Conservation (phyloP, 2,797 vertebrate genomes). For the Peromyscus eremicus region DNA sequence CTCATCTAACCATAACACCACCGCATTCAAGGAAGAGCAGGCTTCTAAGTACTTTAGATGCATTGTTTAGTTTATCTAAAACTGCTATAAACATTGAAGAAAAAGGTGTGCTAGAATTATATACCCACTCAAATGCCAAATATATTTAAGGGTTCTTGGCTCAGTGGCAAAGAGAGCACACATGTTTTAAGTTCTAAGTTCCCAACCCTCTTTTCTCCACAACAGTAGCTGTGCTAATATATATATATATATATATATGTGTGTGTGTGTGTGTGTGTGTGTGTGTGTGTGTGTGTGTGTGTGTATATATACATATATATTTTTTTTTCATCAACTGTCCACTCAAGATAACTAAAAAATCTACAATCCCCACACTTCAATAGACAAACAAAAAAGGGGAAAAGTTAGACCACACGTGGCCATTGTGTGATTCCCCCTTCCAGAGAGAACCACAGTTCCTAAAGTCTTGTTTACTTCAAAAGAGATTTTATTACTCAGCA, state of each 20-base stretch:
- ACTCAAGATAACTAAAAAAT: conserved; percentile 1
- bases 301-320: too few species aligned
- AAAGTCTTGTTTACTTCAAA: conserved; percentile 59
- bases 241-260: too few species aligned
- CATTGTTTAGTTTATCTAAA: conserved; percentile 41
- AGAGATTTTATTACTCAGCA: conserved; percentile 65
- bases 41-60: not conserved
- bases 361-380: not conserved
- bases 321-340: not conserved
- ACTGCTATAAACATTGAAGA: not conserved
- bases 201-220: not conserved
- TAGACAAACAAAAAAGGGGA: conserved; percentile 28
- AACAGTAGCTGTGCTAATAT: not conserved
- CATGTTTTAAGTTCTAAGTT: conserved; percentile 2
- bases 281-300: too few species aligned
- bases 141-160: not conserved
- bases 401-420: not conserved
- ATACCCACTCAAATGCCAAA: conserved; percentile 47
- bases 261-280: too few species aligned
- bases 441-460: conserved; percentile 55
- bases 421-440: not conserved
- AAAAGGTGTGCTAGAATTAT: conserved; percentile 57
- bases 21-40: not conserved
- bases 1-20: not conserved
- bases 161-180: not conserved